A percentile compares a stretch with the other conserved stretches of the same genome.
Conservation (phyloP, 2,888 invertebrate genomes). For the Pomacea canaliculata region DNA sequence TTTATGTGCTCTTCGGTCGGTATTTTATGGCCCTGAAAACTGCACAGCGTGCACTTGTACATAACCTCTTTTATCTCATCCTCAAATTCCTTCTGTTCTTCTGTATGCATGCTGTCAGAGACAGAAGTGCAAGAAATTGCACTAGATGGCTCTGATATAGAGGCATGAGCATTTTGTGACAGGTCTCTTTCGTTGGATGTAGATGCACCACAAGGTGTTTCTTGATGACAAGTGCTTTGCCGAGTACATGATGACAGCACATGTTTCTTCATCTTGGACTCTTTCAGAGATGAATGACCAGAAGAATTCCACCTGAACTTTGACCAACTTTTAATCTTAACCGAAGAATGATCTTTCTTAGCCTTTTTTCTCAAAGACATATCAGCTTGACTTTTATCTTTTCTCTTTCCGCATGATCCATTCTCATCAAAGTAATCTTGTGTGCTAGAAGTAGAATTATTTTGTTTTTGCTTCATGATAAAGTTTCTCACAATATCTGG, state of each 20-base stretch:
- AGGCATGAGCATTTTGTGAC: background rate
- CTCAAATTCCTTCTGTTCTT: background rate
- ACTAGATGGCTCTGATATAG: background rate
- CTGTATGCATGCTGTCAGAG: background rate
- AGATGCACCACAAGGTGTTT: too few species aligned
- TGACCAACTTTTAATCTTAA: too few species aligned
- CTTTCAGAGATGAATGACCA: background rate
- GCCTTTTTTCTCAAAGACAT: too few species aligned
- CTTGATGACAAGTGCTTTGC: background rate
- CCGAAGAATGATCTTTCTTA: too few species aligned
- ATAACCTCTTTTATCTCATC: background rate
- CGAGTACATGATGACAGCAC: background rate
- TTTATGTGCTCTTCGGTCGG: background rate
- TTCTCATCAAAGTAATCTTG: too few species aligned
- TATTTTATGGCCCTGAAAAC: too few species aligned
- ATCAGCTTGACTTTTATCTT: too few species aligned
- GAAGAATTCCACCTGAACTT: background rate
- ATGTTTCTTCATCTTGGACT: background rate
- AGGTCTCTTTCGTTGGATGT: too few species aligned
- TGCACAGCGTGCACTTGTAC: background rate
- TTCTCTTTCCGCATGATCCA: too few species aligned
- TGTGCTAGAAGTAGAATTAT: too few species aligned
- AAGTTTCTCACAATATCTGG: background rate
- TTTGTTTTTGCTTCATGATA: background rate
- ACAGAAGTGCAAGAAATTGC: background rate